Percentiles rank a stretch among this genome's conserved stretches.
Conservation (phyloP, 2,888 invertebrate genomes). For the Sericinus montela region DNA sequence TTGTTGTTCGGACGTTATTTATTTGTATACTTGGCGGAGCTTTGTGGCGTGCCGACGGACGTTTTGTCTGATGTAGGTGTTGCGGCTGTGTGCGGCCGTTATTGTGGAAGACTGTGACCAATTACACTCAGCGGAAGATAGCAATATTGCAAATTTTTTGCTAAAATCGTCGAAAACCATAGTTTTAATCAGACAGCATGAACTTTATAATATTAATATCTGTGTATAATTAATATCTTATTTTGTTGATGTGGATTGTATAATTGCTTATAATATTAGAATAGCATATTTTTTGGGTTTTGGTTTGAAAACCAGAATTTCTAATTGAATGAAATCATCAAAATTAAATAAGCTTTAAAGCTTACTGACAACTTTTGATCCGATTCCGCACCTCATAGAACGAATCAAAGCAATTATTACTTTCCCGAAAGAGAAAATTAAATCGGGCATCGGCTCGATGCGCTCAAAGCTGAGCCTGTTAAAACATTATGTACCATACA, state of each 20-base stretch:
- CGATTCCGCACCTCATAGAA: slow-evolving; percentile 53
- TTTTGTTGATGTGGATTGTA: too few relatives aligned
- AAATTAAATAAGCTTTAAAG: slow-evolving; percentile 49
- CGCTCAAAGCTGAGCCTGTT: slow-evolving; percentile 63
- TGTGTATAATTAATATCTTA: too few relatives aligned
- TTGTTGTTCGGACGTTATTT: slow-evolving; percentile 76
- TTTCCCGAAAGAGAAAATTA: slow-evolving; percentile 66
- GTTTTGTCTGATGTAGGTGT: slow-evolving; percentile 54
- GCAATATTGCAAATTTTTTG: slow-evolving; percentile 56
- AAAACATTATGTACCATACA: slow-evolving; percentile 75
- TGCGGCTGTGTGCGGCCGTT: slow-evolving; percentile 42
- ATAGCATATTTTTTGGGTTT: neutral
- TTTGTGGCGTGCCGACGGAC: slow-evolving; percentile 62
- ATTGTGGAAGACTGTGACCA: slow-evolving; percentile 65
- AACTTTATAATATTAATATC: too few relatives aligned
- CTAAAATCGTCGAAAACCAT: too few relatives aligned
- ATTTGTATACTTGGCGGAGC: slow-evolving; percentile 68
- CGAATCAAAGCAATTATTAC: slow-evolving; percentile 73
- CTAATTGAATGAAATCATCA: slow-evolving; percentile 58
- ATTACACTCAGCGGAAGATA: slow-evolving; percentile 55
- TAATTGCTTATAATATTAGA: too few relatives aligned
- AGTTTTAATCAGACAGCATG: too few relatives aligned
- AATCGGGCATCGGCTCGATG: slow-evolving; percentile 56
- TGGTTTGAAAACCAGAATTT: slow-evolving; percentile 38
- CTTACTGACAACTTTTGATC: slow-evolving; percentile 42